Percentiles rank a stretch among this genome's conserved stretches.
phyloP scores from a whole-genome alignment of 1,140 invertebrate species.

The Planococcus citri region DNA sequence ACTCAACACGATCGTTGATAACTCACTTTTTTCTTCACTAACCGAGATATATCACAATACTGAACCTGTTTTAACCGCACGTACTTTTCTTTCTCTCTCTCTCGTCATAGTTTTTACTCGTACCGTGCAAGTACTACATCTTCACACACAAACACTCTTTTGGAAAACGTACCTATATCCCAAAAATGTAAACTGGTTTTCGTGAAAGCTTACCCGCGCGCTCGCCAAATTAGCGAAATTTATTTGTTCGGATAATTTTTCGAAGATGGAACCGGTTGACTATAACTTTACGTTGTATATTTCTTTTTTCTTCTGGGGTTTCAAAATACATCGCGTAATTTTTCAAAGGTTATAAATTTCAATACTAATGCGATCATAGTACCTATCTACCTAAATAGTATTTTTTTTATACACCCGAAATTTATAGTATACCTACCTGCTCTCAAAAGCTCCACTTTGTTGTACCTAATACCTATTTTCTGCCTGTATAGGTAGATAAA shows the following conservation, averaged over 20 bases:
- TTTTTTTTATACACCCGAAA: too few species aligned
- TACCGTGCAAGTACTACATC: too few species aligned
- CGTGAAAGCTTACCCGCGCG: neutral
- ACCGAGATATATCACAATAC: neutral
- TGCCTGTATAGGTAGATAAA: too few species aligned
- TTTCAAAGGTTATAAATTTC: neutral
- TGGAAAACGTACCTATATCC: neutral
- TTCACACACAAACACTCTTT: too few species aligned
- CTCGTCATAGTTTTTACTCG: neutral
- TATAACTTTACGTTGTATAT: too few species aligned
- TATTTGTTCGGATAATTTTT: neutral
- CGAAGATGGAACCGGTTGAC: neutral
- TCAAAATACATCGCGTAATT: neutral
- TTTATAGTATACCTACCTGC: too few species aligned
- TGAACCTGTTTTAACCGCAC: neutral
- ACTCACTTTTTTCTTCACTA: constrained; percentile 12
- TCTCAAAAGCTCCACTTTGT: too few species aligned
- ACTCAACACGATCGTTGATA: neutral
- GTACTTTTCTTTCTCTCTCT: too few species aligned
- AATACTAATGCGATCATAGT: neutral
- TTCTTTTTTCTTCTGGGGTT: neutral
- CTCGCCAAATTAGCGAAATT: neutral
- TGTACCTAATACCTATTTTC: too few species aligned
- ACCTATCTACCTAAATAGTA: too few species aligned
- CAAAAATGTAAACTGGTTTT: neutral